phyloP scores from a whole-genome alignment of 2,888 invertebrate genomes.

The Stenotaenia linearis region DNA sequence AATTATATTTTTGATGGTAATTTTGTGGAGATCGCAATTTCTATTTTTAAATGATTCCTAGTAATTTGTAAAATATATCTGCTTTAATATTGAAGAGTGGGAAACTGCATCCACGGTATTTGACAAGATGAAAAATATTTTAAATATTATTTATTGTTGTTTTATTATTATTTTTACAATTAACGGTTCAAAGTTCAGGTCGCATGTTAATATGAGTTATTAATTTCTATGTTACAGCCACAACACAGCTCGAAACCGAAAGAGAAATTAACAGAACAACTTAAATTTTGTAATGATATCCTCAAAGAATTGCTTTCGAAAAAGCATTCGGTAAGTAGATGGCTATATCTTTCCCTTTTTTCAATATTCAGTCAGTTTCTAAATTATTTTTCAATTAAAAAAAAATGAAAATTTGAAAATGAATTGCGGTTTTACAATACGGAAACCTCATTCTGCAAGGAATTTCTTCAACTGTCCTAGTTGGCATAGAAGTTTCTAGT shows the following conservation, averaged over 20 bases:
- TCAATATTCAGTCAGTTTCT: background rate
- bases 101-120: background rate
- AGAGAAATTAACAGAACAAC: constrained; percentile 78
- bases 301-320: too few relatives aligned
- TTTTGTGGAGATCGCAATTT: too few relatives aligned
- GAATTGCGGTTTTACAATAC: background rate
- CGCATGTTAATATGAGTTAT: constrained; percentile 15
- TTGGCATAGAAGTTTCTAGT: too few relatives aligned
- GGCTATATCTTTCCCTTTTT: background rate
- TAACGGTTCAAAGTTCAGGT: background rate
- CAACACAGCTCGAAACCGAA: constrained; percentile 57
- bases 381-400: too few relatives aligned
- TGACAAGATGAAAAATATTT: background rate
- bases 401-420: too few relatives aligned
- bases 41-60: too few relatives aligned
- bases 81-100: background rate
- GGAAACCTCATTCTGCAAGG: too few relatives aligned
- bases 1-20: too few relatives aligned
- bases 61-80: background rate
- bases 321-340: too few relatives aligned
- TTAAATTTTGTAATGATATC: constrained; percentile 86
- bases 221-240: constrained; percentile 32
- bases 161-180: background rate
- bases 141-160: background rate
- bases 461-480: too few relatives aligned